phyloP scores from a whole-genome alignment of 2,797 vertebrate genomes.

The Enoplosus armatus region DNA sequence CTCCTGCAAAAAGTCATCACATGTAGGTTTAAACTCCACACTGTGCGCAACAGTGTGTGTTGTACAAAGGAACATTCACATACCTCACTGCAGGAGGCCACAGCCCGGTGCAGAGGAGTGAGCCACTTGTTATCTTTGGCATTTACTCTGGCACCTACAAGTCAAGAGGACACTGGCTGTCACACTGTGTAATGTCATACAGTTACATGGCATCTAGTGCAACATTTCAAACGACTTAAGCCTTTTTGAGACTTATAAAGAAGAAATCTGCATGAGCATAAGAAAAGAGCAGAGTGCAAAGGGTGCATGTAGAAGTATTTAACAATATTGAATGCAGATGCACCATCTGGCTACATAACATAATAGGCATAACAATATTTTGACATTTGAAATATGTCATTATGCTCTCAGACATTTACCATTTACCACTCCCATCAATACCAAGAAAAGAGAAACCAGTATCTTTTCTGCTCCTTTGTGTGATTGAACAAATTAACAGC shows the following conservation, averaged over 20 bases:
- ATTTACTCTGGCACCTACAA: slow-evolving; percentile 98
- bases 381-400: slow-evolving; percentile 16
- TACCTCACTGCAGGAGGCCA: slow-evolving; percentile 99
- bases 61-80: slow-evolving; percentile 33
- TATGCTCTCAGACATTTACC: background rate
- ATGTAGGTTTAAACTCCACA: background rate
- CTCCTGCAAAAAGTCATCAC: slow-evolving; percentile 81
- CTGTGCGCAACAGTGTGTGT: background rate
- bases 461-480: background rate
- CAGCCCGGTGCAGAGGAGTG: slow-evolving; percentile 98
- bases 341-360: slow-evolving; percentile 8
- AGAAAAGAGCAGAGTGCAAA: slow-evolving; percentile 9
- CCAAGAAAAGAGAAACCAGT: slow-evolving; percentile 7
- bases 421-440: slow-evolving; percentile 2
- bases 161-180: slow-evolving; percentile 47
- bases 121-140: slow-evolving; percentile 99
- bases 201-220: slow-evolving; percentile 1
- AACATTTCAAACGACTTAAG: background rate
- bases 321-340: slow-evolving; percentile 41
- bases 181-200: slow-evolving; percentile 18
- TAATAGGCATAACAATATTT: slow-evolving; percentile 1
- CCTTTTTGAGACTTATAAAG: slow-evolving; percentile 2
- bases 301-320: slow-evolving; percentile 1
- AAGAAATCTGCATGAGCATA: background rate
- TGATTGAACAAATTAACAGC: background rate